phyloP scores from a whole-genome alignment of 2,113 vertebrate genomes.

The Tiliqua scincoides region DNA sequence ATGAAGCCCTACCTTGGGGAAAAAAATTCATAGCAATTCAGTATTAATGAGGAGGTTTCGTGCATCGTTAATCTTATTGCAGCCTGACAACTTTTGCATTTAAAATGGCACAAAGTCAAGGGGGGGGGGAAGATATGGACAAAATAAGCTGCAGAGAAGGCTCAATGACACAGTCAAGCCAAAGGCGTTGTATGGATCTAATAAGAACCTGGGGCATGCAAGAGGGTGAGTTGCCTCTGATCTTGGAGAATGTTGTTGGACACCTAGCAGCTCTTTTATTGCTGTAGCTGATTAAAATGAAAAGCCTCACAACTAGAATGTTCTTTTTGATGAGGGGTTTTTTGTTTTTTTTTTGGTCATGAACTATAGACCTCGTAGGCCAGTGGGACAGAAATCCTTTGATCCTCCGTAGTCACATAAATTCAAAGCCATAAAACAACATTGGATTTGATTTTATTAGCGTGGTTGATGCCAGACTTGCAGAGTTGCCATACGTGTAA shows the following conservation, averaged over 20 bases:
- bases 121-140: constrained; percentile 60
- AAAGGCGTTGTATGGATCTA: constrained; percentile 75
- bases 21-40: neutral
- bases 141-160: constrained; percentile 59
- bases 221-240: constrained; percentile 77
- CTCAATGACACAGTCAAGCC: constrained; percentile 69
- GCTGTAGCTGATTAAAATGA: constrained; percentile 83
- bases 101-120: constrained; percentile 59
- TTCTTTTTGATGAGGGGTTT: constrained; percentile 81
- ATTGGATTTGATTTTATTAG: constrained; percentile 83
- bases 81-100: neutral
- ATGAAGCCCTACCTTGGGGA: constrained; percentile 13
- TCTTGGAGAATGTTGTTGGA: constrained; percentile 83
- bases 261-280: constrained; percentile 85
- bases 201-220: constrained; percentile 73
- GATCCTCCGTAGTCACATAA: constrained; percentile 81
- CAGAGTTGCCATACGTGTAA: constrained; percentile 78
- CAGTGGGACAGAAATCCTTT: constrained; percentile 81
- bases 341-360: constrained; percentile 71
- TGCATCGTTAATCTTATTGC: constrained; percentile 23
- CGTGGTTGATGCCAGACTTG: constrained; percentile 80
- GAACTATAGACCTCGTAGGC: constrained; percentile 80
- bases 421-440: constrained; percentile 81
- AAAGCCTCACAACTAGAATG: constrained; percentile 79
- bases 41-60: constrained; percentile 11